Conservation (phyloP, 92 coral and sea anemone species). For the Porites cylindrica region DNA sequence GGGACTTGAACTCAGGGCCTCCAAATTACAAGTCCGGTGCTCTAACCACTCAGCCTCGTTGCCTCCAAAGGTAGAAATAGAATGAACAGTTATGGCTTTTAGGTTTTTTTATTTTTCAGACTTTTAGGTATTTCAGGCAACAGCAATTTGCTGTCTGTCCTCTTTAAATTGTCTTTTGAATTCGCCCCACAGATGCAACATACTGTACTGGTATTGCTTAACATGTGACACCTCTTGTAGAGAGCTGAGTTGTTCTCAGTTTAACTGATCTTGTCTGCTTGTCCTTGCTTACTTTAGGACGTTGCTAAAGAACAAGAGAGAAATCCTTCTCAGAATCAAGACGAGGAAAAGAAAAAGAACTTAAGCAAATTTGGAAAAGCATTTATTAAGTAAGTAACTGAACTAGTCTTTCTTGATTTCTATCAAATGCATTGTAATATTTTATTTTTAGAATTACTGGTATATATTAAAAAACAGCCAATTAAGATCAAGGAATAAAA, state of each 20-base stretch:
- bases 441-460: background rate
- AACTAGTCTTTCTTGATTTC: background rate
- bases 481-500: too few relatives aligned
- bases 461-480: background rate
- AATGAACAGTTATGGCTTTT: too few relatives aligned
- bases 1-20: too few relatives aligned
- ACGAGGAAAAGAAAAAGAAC: conserved; percentile 67
- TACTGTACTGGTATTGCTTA: background rate
- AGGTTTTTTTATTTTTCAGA: too few relatives aligned
- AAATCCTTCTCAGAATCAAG: conserved; percentile 24
- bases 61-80: too few relatives aligned
- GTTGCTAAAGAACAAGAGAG: conserved; percentile 25
- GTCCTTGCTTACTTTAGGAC: conserved; percentile 12
- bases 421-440: too few relatives aligned
- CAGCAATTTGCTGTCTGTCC: too few relatives aligned
- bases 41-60: too few relatives aligned
- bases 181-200: too few relatives aligned
- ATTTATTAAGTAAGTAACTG: conserved; percentile 65
- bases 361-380: conserved; percentile 73
- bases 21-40: too few relatives aligned
- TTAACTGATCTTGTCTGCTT: background rate
- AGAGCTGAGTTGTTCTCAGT: background rate
- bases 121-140: too few relatives aligned
- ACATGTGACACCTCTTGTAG: background rate
- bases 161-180: too few relatives aligned